Conservation (phyloP, 2,888 invertebrate genomes). For the Chloromyia formosa region DNA sequence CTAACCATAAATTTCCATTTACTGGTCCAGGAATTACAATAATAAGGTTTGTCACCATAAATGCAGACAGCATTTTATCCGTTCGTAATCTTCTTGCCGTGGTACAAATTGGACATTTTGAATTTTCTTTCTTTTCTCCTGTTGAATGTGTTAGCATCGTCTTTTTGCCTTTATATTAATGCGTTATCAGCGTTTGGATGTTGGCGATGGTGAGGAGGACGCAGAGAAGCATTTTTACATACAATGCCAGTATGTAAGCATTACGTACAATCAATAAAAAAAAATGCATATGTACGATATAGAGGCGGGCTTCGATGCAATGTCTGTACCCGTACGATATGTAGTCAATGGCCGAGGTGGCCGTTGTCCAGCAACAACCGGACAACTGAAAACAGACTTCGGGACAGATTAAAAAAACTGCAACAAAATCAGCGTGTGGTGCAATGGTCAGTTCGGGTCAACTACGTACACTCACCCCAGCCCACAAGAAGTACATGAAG, state of each 20-base stretch:
- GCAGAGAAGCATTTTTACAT: background rate
- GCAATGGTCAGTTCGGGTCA: slow-evolving; percentile 45
- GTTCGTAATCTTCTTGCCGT: slow-evolving; percentile 12
- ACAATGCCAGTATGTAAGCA: background rate
- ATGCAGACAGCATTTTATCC: slow-evolving; percentile 1
- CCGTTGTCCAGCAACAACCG: slow-evolving; percentile 15
- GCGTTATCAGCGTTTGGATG: slow-evolving; percentile 13
- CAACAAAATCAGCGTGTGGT: slow-evolving; percentile 34
- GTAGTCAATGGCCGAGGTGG: slow-evolving; percentile 32
- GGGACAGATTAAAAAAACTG: slow-evolving; percentile 30
- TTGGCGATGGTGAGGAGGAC: background rate
- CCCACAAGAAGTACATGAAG: slow-evolving; percentile 34
- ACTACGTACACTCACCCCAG: slow-evolving; percentile 44
- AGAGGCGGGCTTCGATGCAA: background rate
- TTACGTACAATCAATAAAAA: slow-evolving; percentile 27
- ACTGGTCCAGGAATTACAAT: no score
- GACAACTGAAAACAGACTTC: slow-evolving; percentile 17
- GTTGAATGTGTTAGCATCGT: no score
- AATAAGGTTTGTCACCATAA: background rate
- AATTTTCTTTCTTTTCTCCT: background rate
- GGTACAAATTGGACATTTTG: slow-evolving; percentile 24
- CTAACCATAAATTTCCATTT: no score
- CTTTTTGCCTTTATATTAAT: slow-evolving; percentile 13
- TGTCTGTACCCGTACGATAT: background rate
- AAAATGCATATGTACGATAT: no score